Evolutionary conservation across 2,113 vertebrate genomes (phyloP), one percentile per base, ranked within the genome.

Genomic region (Ceratotherium simum): DNA sequence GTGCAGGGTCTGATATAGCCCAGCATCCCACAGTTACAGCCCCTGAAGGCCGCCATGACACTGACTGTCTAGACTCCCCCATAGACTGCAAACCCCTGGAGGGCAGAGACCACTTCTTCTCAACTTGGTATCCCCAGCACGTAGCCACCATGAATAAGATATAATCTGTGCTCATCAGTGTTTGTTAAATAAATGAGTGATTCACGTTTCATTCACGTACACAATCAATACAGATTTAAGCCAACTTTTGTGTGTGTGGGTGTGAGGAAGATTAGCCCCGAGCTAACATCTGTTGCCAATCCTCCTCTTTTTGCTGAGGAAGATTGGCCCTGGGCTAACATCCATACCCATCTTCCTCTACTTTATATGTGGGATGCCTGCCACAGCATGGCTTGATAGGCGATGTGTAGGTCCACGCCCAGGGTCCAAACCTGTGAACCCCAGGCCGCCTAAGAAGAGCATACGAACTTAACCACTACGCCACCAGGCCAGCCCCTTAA

Each of bases 1-100:
- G 3, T 31, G 36, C 51, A 51, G 29, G 18, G 5, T 60, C 64
- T 82, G 20, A 65, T 46, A 46, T 29, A 36, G 54, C 39, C 56
- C 79, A 17, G 36, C 1, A 65, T 33, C 17, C 4, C 1, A 5
- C 0, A 0, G 6, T 1, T 3, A 12, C 12, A 56, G 39, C n/a
- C 17, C 67, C 62, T 12, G 12, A 23, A 69, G 25, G 64, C 13
- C 23, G 36, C 33, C 31, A 11, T 5, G 33, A 11, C 33, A 13
- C 31, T 33, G 39, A 48, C 21, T n/a, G 20, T 25, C n/a, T 23
- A 39, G 14, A 33, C 20, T 6, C 62, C 72, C 48, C 76, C 25
- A 29, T 2, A 33, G 33, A 62, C 39, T 9, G 14, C 21, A 42
- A 64, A 23, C 14, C 16, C 54, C 39, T 48, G 3, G 17, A 9